Conservation (phyloP, 2,113 vertebrate species). For the Asarcornis scutulata region DNA sequence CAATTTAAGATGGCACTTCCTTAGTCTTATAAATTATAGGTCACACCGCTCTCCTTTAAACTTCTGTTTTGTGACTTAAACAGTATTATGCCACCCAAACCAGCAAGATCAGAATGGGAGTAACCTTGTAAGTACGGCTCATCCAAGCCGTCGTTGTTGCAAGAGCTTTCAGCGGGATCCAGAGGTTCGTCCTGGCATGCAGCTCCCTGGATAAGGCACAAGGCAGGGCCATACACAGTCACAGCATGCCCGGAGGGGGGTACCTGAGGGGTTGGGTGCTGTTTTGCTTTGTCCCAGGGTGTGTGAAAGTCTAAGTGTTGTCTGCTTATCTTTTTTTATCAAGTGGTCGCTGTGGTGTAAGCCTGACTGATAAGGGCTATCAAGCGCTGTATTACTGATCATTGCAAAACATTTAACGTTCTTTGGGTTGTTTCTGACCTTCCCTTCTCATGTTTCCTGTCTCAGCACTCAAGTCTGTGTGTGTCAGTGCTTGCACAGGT, state of each 20-base stretch:
- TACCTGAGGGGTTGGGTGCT: not conserved
- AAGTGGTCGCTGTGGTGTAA: not conserved
- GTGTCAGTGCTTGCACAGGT: not conserved
- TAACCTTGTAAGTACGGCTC: not conserved
- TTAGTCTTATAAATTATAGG: not conserved
- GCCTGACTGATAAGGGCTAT: not conserved
- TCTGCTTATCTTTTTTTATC: not conserved
- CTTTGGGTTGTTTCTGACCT: not conserved
- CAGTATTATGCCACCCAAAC: not conserved
- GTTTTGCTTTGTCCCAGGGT: not conserved
- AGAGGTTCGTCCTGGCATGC: not conserved
- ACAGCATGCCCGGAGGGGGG: not conserved
- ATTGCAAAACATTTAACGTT: not conserved
- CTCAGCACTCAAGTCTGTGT: not conserved
- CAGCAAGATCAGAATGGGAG: not conserved
- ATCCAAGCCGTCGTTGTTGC: not conserved
- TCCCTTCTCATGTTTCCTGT: not conserved
- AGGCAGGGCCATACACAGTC: not conserved
- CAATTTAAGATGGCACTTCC: not conserved
- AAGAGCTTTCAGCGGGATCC: not conserved
- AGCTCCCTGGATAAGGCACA: not conserved
- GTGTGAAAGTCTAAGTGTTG: not conserved
- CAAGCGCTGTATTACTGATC: not conserved
- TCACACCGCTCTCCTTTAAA: not conserved
- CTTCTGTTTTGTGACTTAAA: not conserved